These are phyloP conservation scores for Craniophora ligustri DNA, from an alignment of 2,888 invertebrate species.

Conservation along the genomic window DNA sequence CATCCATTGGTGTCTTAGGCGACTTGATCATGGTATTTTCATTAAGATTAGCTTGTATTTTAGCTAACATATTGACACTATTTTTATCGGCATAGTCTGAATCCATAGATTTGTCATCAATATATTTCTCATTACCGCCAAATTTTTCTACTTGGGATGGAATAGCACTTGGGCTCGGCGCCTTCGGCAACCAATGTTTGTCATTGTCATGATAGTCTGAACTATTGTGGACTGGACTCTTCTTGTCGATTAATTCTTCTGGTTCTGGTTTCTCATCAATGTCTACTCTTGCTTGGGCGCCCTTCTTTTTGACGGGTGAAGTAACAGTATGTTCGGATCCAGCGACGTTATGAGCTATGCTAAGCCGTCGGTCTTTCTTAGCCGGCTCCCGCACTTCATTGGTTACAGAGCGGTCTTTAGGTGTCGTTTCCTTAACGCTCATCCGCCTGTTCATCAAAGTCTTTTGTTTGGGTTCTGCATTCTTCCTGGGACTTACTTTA, in stretches of 20 bases:
- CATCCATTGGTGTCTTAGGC: conserved; percentile 85
- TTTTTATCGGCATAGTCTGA: conserved; percentile 80
- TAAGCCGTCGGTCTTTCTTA: conserved; percentile 54
- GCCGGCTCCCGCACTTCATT: conserved; percentile 59
- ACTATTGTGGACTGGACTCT: conserved; percentile 62
- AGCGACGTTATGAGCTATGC: conserved; percentile 44
- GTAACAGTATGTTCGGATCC: conserved; percentile 46
- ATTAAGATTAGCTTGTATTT: conserved; percentile 84
- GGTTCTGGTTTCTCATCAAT: conserved; percentile 54
- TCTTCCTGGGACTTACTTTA: conserved; percentile 72
- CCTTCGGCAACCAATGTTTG: conserved; percentile 80
- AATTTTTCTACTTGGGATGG: conserved; percentile 82
- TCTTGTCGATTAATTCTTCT: conserved; percentile 62
- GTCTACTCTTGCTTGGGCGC: conserved; percentile 38
- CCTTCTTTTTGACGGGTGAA: conserved; percentile 65
- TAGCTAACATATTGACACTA: conserved; percentile 84
- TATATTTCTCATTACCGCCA: conserved; percentile 81
- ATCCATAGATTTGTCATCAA: conserved; percentile 82
- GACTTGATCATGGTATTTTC: conserved; percentile 87
- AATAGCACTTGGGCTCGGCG: conserved; percentile 75
- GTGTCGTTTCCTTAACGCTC: conserved; percentile 62
- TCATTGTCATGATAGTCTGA: conserved; percentile 72
- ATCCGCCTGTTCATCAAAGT: conserved; percentile 53
- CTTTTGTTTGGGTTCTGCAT: conserved; percentile 68
- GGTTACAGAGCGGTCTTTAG: conserved; percentile 52